These are phyloP conservation scores for Hofmannophila pseudospretella DNA, from an alignment of 2,888 invertebrate genomes.

Conservation along the genomic window DNA sequence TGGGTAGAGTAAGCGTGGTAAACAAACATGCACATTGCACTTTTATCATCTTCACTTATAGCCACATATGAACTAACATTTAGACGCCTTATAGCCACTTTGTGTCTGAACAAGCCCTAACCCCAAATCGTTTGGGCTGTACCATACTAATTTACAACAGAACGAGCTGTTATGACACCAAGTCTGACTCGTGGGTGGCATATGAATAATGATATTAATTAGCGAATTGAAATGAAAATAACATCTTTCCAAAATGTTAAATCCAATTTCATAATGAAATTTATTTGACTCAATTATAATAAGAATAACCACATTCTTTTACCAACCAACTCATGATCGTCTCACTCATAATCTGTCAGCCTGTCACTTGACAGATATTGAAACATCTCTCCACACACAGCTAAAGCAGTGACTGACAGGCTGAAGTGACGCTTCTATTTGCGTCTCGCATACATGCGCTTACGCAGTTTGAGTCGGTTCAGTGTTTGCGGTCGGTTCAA, in stretches of 20 bases:
- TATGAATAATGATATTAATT: slow-evolving; percentile 28
- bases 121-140: slow-evolving; percentile 19
- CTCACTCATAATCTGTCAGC: slow-evolving; percentile 1
- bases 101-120: background rate
- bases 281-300: too few relatives aligned
- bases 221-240: slow-evolving; percentile 17
- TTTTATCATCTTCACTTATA: too few relatives aligned
- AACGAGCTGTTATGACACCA: slow-evolving; percentile 30
- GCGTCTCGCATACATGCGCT: slow-evolving; percentile 22
- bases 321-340: too few relatives aligned
- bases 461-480: slow-evolving; percentile 12
- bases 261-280: too few relatives aligned
- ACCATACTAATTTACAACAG: slow-evolving; percentile 4
- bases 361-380: slow-evolving; percentile 16
- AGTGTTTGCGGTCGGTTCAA: slow-evolving; percentile 35
- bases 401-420: slow-evolving; percentile 27
- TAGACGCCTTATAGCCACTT: slow-evolving; percentile 2
- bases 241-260: background rate
- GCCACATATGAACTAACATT: background rate
- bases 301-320: too few relatives aligned
- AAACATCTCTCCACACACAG: slow-evolving; percentile 25
- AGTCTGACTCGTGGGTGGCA: slow-evolving; percentile 38
- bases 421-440: slow-evolving; percentile 29
- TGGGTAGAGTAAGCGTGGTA: too few relatives aligned
- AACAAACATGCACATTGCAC: too few relatives aligned